phyloP scores from a whole-genome alignment of 2,113 vertebrate species.

The Regulus satrapa region DNA sequence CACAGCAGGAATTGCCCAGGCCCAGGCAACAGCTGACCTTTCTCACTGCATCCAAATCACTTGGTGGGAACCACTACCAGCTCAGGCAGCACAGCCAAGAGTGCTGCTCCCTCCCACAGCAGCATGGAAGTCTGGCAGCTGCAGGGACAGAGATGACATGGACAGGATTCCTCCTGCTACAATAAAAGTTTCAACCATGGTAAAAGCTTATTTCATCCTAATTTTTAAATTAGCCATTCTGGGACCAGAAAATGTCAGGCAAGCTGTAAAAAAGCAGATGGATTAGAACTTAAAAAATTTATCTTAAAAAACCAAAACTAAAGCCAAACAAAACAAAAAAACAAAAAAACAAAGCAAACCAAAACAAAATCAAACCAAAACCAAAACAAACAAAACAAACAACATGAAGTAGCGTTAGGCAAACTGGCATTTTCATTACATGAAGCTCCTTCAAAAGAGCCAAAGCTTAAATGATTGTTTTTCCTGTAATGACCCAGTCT shows the following conservation, averaged over 20 bases:
- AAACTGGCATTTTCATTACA: neutral
- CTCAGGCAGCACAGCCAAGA: neutral
- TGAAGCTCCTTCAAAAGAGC: neutral
- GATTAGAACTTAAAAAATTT: neutral
- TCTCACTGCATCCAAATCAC: neutral
- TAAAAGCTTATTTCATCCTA: neutral
- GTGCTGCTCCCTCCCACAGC: neutral
- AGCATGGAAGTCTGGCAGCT: neutral
- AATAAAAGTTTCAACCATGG: neutral
- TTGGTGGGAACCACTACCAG: neutral
- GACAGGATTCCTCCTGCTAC: neutral
- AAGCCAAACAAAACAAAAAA: neutral
- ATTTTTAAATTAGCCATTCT: neutral
- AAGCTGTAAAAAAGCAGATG: neutral
- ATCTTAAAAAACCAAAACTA: neutral
- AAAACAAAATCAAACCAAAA: neutral
- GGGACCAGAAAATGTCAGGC: neutral
- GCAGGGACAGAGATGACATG: neutral
- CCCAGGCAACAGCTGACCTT: neutral
- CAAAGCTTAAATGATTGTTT: neutral
- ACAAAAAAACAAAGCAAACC: neutral
- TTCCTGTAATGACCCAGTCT: neutral
- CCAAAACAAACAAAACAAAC: neutral
- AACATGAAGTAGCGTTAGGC: neutral
- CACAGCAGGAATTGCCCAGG: neutral